phyloP scores from a whole-genome alignment of 2,797 vertebrate species.

The Crypturellus tataupa region DNA sequence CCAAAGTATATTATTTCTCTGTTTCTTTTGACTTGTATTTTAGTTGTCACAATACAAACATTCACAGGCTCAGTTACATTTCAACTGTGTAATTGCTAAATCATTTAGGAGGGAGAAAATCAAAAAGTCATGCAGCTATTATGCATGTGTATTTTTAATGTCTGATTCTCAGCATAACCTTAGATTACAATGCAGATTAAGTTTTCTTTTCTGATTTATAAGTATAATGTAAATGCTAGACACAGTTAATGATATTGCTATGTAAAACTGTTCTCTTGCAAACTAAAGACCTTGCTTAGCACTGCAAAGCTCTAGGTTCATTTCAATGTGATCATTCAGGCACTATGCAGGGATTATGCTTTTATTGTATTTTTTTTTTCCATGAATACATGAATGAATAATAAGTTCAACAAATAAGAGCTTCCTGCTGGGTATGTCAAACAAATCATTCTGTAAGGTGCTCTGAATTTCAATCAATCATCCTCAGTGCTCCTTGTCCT shows the following conservation, averaged over 20 bases:
- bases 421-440: conserved; percentile 80
- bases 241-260: conserved; percentile 79
- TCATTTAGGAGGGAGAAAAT: conserved; percentile 68
- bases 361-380: conserved; percentile 81
- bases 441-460: conserved; percentile 78
- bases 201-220: conserved; percentile 82
- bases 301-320: conserved; percentile 76
- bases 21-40: conserved; percentile 60
- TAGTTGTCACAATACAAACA: conserved; percentile 72
- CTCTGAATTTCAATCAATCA: conserved; percentile 81
- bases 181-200: conserved; percentile 78
- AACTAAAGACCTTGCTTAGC: conserved; percentile 79
- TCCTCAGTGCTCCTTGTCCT: conserved; percentile 55
- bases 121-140: conserved; percentile 56
- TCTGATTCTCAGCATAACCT: conserved; percentile 74
- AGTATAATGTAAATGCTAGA: conserved; percentile 80
- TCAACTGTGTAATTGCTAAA: conserved; percentile 71
- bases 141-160: conserved; percentile 79
- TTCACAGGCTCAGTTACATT: conserved; percentile 69
- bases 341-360: conserved; percentile 79
- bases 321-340: conserved; percentile 81
- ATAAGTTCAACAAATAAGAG: conserved; percentile 81
- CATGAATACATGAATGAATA: conserved; percentile 85
- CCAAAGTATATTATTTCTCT: conserved; percentile 35
- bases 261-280: conserved; percentile 77